Evolutionary conservation across 2,888 invertebrate species (phyloP), one percentile per base, ranked within the genome.

Genomic region (Eucera pruinosa): DNA sequence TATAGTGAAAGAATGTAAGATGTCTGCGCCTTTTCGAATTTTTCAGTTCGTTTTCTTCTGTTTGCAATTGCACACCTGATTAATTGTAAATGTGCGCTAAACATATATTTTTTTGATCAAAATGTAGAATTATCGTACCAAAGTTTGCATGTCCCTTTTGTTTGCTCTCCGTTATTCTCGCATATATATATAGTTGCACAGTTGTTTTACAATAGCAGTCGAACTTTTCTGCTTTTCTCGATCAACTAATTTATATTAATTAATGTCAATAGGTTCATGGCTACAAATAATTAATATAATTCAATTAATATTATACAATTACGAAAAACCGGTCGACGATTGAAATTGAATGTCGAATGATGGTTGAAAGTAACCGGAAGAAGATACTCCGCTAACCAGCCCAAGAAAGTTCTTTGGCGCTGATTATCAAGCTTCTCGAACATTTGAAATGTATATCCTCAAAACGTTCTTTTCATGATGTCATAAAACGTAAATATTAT

Each of bases 371-470:
- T 66, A 80, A 75, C 48, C 48, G 75, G 72, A 68, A 73, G 33
- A 47, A 23, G 55, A 76, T 78, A 83, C 72, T 80, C 78, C 83
- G 70, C 67, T 80, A 70, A 78, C 39, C 77, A 60, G 58, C 54
- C 68, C 61, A 39, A 58, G 76, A 73, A 70, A 15, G 27, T 47
- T 64, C 7, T 54, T 52, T 36, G n/a, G 39, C 57, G 58, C 18
- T 36, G 47, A 48, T 52, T 48, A 33, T 50, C 6, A 52, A 48
- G 33, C 45, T 39, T 25, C 25, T 47, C 18, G 15, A 27, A 43
- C 11, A 5, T 60, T 47, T 30, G 47, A 60, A 25, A n/a, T 47
- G 18, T 55, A 50, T 36, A 36, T 33, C 61, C 23, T 47, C n/a
- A n/a, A n/a, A n/a, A n/a, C n/a, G n/a, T 11, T 11, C 11, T 39